Base-by-base conservation (phyloP, 2,113 vertebrate species). In the Danionella cerebrum region DNA sequence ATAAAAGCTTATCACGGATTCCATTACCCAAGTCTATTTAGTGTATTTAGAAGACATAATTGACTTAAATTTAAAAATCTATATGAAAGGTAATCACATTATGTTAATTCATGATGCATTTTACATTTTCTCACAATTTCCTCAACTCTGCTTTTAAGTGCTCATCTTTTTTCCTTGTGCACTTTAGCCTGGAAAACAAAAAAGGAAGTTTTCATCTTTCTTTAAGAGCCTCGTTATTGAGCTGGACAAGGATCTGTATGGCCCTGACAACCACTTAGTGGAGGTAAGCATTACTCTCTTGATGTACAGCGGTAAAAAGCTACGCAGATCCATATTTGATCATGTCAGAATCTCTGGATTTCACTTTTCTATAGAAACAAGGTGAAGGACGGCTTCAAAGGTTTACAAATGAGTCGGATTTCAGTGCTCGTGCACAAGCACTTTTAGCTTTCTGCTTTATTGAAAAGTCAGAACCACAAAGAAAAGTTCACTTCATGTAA, bases 161-260 rank as follows among this genome's bases (percentile, higher is more conserved):
- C n/a, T 35, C 33, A 13, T 48, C 22, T 24, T 44, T 13, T 39
- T 22, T 57, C 13, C 2, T 14, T 47, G 1, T 45, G 5, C 18
- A 11, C 62, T 76, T 14, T 81, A 93, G 92, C 89, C 91, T 74
- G 91, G 90, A 75, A 94, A 94, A 76, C 90, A 91, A 85, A 94
- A 94, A 69, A 84, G 92, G 55, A 93, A 94, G 78, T 94, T 94
- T 78, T 94, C 92, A 0, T 94, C 91, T 8, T 94, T 94, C 83
- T 94, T 94, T 78, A 94, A 94, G 82, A 94, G 92, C 78, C 83
- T 93, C 82, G 92, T 94, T 66, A 94, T 94, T 60, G 92, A 94
- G 77, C 74, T 94, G 80, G 91, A 94, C 84, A 94, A 94, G 80
- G 92, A 94, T 62, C 85, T 94, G 7, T 93, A 94, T 5, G 92